Evolutionary conservation across 1,140 invertebrate species (phyloP), one percentile per base, ranked within the genome.

Genomic region (Drosophila tristis): DNA sequence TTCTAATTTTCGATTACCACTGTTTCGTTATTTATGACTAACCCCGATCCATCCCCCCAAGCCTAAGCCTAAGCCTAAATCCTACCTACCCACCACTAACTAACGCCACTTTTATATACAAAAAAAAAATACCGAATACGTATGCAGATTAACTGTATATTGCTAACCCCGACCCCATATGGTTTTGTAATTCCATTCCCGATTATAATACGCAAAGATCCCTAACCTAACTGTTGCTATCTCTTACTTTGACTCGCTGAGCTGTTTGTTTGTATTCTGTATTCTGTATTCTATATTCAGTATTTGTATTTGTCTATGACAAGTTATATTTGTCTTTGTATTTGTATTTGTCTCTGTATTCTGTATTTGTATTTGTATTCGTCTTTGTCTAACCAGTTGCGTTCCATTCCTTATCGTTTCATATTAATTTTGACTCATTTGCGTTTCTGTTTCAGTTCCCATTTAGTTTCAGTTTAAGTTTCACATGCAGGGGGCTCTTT

Each of bases 191-290:
- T 47, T 63, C 7, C 9, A 53, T 45, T 57, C 77, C 53, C 56
- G 61, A 61, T 77, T 68, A 35, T 54, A 57, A 74, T 43, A 75
- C 59, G 55, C 57, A 26, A 45, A 45, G 26, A 5, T 47, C 48
- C 47, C 44, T 25, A 63, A 55, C 59, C 43, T 78, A 78, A 71
- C 49, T 56, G 67, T 73, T 59, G 43, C 51, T 72, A 47, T 75
- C 58, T 77, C 64, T 78, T 59, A 49, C 65, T 78, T 77, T 78
- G 44, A 77, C 23, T 78, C 75, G 74, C 73, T 76, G 74, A 76
- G 63, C 74, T 68, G 63, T 76, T 76, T 76, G 74, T 76, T 76
- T 76, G 63, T 76, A 43, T 75, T 23, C 20, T 39, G 63, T 76
- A 43, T 75, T 23, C 20, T 39, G 35, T 39, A 39, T 39, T 39